These are phyloP conservation scores for human DNA, from an alignment of 2,113 vertebrate genomes.

Conservation along the genomic window GRCh38 chr4:98242001-98242500, in stretches of 20 bases:
- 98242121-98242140: not conserved
- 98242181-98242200: constrained; percentile 32
- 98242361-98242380: not conserved
- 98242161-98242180: not conserved
- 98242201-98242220: not conserved
- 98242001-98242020: not conserved
- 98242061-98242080: not conserved
- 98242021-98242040: not conserved
- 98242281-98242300: not conserved
- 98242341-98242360: not conserved
- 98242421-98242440: not conserved
- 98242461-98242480: not conserved
- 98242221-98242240: not conserved
- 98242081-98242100: not conserved
- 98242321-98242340: not conserved
- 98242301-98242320: not conserved
- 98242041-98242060: not conserved
- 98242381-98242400: not conserved
- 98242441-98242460: not conserved
- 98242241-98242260: constrained; percentile 26
- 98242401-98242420: not conserved
- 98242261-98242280: not conserved
- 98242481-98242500: not conserved
- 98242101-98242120: not conserved
- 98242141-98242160: not conserved